Evolutionary conservation across 2,888 invertebrate genomes (phyloP).

Genomic region (Oligia strigilis): DNA sequence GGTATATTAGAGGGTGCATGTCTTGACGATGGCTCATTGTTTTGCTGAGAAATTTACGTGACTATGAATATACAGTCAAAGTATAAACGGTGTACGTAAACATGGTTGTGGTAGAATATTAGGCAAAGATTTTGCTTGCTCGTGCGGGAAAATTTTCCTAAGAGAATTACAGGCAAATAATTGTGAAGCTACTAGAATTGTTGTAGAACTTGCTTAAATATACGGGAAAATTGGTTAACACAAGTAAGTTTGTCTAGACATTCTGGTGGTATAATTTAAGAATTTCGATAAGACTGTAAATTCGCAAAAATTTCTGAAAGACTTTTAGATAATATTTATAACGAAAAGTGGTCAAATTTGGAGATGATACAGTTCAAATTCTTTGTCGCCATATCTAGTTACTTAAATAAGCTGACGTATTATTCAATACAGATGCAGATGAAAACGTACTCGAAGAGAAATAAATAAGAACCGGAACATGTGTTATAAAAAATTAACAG

Average conservation of each 20-base stretch:
- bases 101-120: conserved; percentile 31
- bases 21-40: conserved; percentile 44
- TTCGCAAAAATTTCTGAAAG: background rate
- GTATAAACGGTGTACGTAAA: conserved; percentile 21
- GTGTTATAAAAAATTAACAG: background rate
- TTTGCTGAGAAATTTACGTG: conserved; percentile 46
- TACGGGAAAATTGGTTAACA: background rate
- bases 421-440: too few relatives aligned
- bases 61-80: conserved; percentile 42
- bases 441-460: background rate
- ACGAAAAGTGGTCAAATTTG: background rate
- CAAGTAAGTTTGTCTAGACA: background rate
- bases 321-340: background rate
- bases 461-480: background rate
- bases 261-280: background rate
- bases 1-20: conserved; percentile 51
- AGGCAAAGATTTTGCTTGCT: conserved; percentile 6
- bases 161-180: conserved; percentile 33
- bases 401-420: too few relatives aligned
- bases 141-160: conserved; percentile 26
- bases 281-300: background rate
- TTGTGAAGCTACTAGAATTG: conserved; percentile 12
- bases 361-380: background rate
- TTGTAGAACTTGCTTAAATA: conserved; percentile 7
- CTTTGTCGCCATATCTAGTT: background rate